Evolutionary conservation across 2,113 vertebrate species (phyloP).

Genomic region (Gymnorhina tibicen): DNA sequence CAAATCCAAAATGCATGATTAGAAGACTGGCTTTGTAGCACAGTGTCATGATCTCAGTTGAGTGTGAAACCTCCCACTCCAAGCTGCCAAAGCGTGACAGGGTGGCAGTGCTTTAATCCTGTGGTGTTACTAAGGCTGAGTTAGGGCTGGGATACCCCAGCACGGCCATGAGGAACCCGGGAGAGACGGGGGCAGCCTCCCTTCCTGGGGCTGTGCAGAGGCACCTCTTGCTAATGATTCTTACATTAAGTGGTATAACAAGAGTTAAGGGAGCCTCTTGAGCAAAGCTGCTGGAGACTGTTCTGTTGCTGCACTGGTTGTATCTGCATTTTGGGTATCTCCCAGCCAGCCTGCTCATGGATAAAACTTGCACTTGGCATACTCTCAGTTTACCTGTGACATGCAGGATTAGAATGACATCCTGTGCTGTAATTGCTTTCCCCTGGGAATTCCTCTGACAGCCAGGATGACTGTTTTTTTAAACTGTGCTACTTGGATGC

Average conservation of each 20-base stretch:
- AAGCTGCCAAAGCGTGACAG: background rate
- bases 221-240: background rate
- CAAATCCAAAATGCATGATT: background rate
- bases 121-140: background rate
- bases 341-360: background rate
- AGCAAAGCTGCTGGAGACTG: background rate
- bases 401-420: background rate
- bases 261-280: background rate
- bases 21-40: background rate
- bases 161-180: background rate
- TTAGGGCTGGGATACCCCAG: background rate
- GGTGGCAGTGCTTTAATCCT: background rate
- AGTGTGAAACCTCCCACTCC: background rate
- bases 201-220: background rate
- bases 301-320: background rate
- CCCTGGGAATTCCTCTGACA: background rate
- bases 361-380: background rate
- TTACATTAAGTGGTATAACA: background rate
- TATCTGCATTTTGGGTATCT: background rate
- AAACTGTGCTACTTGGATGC: background rate
- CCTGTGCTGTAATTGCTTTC: background rate
- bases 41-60: background rate
- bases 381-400: background rate
- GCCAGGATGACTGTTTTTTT: background rate
- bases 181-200: background rate